phyloP scores from a whole-genome alignment of 2,888 invertebrate genomes.

The Scaptomyza polygonia region DNA sequence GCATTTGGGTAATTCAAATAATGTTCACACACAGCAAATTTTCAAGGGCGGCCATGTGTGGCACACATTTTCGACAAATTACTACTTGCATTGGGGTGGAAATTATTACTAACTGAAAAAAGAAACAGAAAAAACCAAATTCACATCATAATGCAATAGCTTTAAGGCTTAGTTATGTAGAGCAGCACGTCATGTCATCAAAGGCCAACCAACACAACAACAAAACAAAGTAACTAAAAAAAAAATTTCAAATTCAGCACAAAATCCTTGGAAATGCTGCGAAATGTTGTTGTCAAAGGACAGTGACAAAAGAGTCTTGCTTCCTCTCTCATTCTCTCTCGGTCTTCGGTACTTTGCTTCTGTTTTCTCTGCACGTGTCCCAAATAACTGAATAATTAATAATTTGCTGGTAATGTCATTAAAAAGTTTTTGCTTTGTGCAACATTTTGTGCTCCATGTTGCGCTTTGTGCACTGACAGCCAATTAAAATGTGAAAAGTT shows the following conservation, averaged over 20 bases:
- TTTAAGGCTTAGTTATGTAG: constrained; percentile 50
- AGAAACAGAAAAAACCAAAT: constrained; percentile 18
- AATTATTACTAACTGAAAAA: constrained; percentile 28
- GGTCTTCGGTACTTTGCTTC: too few relatives aligned
- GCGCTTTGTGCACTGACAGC: constrained; percentile 48
- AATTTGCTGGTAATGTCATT: constrained; percentile 69
- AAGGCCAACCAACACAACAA: constrained; percentile 21
- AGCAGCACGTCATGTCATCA: constrained; percentile 58
- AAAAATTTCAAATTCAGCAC: constrained; percentile 33
- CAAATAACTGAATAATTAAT: constrained; percentile 55
- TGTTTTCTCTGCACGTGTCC: constrained; percentile 10
- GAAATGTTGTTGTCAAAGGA: constrained; percentile 21
- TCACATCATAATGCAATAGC: constrained; percentile 11
- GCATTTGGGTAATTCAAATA: constrained; percentile 70
- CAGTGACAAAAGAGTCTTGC: neutral
- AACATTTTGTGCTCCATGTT: constrained; percentile 39
- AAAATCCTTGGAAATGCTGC: constrained; percentile 57
- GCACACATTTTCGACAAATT: constrained; percentile 52
- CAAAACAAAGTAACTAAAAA: constrained; percentile 14
- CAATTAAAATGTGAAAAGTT: constrained; percentile 69
- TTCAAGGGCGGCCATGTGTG: constrained; percentile 76
- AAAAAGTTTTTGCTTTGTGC: constrained; percentile 71
- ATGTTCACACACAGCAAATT: constrained; percentile 66
- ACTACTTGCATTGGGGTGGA: constrained; percentile 49
- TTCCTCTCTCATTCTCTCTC: neutral